Base-by-base conservation (phyloP, 2,113 vertebrate genomes). In the Callorhinus ursinus region DNA sequence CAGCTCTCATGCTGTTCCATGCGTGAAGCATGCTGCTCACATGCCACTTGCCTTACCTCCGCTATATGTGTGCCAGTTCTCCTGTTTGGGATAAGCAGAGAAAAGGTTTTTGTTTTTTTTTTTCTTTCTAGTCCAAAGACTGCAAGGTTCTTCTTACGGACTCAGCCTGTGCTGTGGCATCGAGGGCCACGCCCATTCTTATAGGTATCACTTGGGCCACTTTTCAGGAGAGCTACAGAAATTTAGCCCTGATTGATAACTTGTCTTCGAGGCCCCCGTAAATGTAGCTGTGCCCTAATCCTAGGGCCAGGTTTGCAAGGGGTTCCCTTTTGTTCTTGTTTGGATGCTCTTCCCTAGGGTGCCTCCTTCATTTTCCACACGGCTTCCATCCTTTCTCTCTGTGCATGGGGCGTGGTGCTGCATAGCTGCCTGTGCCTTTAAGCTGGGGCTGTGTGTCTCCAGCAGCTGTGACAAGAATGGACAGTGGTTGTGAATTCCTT, bases 171-270 rank as follows among this genome's bases (percentile, higher is more conserved):
- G 96, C 49, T 49, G 46, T 24, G 59, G 49, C 65, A 79, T 57
- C 0, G 76, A 80, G 91, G 95, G 93, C 98, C 98, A 87, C 98
- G 28, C 98, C 98, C 92, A 96, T 79, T 79, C 86, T 74, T 71
- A n/a, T 96, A 77, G 88, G 19, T 80, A 46, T 53, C 93, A 13
- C 85, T 74, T 39, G 89, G 57, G 36, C 71, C 33, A 51, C 67
- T 82, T 28, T 90, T 39, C 81, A 80, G 88, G 69, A 74, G 74
- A 77, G 26, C 88, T 57, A 72, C 67, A 63, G 87, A 89, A 19
- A 82, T 81, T 49, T 3, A 80, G 74, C 36, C n/a, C 67, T 72
- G 57, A 83, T 81, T 67, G 57, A 80, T 76, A 51, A 76, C 24
- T 49, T 55, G 84, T 21, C 39, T 92, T 69, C 13, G 12, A 53